phyloP scores from a whole-genome alignment of 2,113 vertebrate species.

The Oncorhynchus masou region DNA sequence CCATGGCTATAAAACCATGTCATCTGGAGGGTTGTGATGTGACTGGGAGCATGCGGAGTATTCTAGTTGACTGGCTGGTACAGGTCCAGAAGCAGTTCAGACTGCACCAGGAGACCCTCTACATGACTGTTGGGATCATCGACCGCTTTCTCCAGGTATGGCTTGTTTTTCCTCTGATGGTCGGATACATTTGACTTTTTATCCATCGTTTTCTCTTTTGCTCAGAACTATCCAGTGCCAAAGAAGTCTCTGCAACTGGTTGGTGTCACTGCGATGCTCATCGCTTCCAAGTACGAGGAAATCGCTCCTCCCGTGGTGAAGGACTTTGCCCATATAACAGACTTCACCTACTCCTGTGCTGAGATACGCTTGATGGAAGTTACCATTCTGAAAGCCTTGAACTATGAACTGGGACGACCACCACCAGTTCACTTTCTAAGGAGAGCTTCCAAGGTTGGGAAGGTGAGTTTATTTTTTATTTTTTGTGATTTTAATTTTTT shows the following conservation, averaged over 20 bases:
- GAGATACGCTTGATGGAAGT: background rate
- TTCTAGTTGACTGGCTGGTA: background rate
- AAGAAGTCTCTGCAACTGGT: slow-evolving; percentile 3
- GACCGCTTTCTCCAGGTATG: background rate
- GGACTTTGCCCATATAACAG: slow-evolving; percentile 9
- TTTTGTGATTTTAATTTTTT: no score
- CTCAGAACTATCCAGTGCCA: background rate
- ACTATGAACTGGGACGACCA: slow-evolving; percentile 3
- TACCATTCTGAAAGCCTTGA: background rate
- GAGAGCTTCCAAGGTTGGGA: no score
- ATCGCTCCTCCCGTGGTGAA: background rate
- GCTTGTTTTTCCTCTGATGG: background rate
- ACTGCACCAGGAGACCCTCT: background rate
- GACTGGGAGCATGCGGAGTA: background rate
- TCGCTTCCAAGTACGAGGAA: slow-evolving; percentile 15
- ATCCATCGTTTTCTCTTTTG: background rate
- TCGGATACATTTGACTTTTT: background rate
- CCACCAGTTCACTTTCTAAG: background rate
- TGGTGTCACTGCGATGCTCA: slow-evolving; percentile 18
- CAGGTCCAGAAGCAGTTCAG: background rate
- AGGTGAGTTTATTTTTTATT: no score
- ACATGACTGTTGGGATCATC: background rate
- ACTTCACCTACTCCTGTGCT: background rate
- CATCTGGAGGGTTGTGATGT: background rate
- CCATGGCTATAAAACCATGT: slow-evolving; percentile 2